A percentile compares a stretch with the other conserved stretches of the same genome.
phyloP scores from a whole-genome alignment of 2,797 vertebrate species.

The Pseudochirops cupreus region DNA sequence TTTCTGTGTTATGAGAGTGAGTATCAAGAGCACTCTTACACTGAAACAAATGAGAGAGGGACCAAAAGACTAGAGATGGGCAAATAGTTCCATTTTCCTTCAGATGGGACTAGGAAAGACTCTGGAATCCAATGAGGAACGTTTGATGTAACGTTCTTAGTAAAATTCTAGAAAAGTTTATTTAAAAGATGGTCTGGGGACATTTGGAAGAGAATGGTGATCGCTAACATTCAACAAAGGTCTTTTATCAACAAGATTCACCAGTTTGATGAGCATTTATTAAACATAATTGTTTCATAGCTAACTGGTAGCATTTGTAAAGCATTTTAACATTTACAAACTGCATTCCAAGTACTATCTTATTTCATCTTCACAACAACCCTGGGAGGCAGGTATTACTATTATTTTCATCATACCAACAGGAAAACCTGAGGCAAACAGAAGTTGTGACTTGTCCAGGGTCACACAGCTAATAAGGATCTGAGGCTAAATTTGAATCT shows the following conservation, averaged over 20 bases:
- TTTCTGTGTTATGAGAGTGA: background rate
- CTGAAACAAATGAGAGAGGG: background rate
- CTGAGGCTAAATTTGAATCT: background rate
- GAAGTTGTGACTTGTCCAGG: background rate
- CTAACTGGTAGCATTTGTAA: background rate
- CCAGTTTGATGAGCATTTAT: constrained; percentile 77
- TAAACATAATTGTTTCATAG: background rate
- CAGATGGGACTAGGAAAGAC: background rate
- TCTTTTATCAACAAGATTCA: constrained; percentile 79
- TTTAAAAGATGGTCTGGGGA: background rate
- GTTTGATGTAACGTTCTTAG: background rate
- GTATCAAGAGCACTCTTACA: constrained; percentile 5
- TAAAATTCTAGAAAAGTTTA: constrained; percentile 6
- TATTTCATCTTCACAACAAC: background rate
- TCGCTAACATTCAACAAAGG: constrained; percentile 47
- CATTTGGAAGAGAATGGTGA: constrained; percentile 70
- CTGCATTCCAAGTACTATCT: background rate
- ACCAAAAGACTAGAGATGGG: constrained; percentile 1
- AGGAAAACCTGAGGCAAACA: background rate
- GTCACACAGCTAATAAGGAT: background rate
- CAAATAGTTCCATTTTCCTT: background rate
- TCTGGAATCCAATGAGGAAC: background rate
- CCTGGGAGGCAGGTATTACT: background rate
- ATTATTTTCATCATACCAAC: background rate
- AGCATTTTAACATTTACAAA: background rate